Evolutionary conservation across 2,797 vertebrate genomes (phyloP), one percentile per base, ranked within the genome.

Genomic region (Esox masquinongy): DNA sequence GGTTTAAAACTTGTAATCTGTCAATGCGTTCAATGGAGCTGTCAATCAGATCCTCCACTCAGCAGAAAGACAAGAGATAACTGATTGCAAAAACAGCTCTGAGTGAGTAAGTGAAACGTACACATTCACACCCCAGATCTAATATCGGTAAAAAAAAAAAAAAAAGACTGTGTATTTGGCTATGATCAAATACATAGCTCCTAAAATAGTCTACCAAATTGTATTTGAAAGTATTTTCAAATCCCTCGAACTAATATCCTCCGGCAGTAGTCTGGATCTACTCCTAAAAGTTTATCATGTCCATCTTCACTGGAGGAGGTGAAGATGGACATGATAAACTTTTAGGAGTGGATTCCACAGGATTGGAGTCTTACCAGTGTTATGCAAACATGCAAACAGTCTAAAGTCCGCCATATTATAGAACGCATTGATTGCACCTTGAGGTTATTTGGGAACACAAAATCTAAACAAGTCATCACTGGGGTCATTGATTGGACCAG

Each of bases 251-350:
- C 97, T 87, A 99, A 88, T 83, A 99, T 98, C 92, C 97, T 94
- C 86, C 97, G 94, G 86, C 97, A 99, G 82, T 98, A 97, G 84
- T 97, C 97, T 4, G 96, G 93, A 79, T 98, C 97, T 71, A 94
- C 92, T 85, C 94, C 94, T 67, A 95, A 87, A 88, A 95, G 94
- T 92, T 95, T 95, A 85, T 96, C 95, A 80, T 95, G 92, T 63
- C 94, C 91, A 89, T 96, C 88, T 83, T 95, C 96, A 88, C 95
- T 94, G 88, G 96, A 96, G 68, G 95, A 94, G 29, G 94, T 94
- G 34, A 34, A 34, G 34, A 34, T 34, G n/a, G n/a, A n/a, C n/a
- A n/a, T n/a, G n/a, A n/a, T n/a, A 34, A 2, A 39, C 36, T 39
- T 39, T 39, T 6, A 39, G 36, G 36, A 5, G 36, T 3, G 36